phyloP scores from a whole-genome alignment of 2,113 vertebrate genomes.

The Leuciscus idus region DNA sequence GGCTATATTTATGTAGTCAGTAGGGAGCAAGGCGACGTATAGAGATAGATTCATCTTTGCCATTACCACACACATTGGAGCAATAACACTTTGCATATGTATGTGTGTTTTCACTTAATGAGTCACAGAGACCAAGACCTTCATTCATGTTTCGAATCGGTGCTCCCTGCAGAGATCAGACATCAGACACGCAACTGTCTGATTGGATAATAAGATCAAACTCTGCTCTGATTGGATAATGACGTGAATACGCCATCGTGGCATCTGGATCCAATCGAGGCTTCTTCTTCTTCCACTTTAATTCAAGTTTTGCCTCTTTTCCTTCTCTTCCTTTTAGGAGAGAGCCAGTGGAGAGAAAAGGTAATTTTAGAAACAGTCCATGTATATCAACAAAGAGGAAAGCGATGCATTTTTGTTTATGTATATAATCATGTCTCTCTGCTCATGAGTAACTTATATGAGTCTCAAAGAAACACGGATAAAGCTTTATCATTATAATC shows the following conservation, averaged over 20 bases:
- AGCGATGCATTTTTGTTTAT: slow-evolving; percentile 37
- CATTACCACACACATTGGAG: neutral
- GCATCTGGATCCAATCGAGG: slow-evolving; percentile 75
- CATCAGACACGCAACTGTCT: slow-evolving; percentile 61
- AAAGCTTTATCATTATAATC: too few relatives aligned
- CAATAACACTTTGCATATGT: neutral
- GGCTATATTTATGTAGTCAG: neutral
- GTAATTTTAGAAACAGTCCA: slow-evolving; percentile 55
- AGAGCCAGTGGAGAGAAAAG: slow-evolving; percentile 48
- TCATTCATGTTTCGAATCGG: slow-evolving; percentile 68
- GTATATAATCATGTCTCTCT: slow-evolving; percentile 15
- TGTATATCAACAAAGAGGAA: slow-evolving; percentile 51
- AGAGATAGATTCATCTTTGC: neutral
- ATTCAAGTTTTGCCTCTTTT: neutral
- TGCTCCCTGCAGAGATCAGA: slow-evolving; percentile 59
- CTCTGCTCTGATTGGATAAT: slow-evolving; percentile 55
- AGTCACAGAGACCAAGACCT: neutral
- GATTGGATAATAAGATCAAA: slow-evolving; percentile 72
- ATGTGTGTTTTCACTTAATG: slow-evolving; percentile 58
- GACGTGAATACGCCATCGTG: slow-evolving; percentile 61
- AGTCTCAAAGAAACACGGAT: neutral
- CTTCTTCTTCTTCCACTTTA: slow-evolving; percentile 58
- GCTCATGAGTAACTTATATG: slow-evolving; percentile 7
- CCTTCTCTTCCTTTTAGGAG: slow-evolving; percentile 48
- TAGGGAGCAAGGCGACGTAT: neutral